Base-by-base conservation (phyloP, 1,140 invertebrate species). In the Psilanteris sp. region DNA sequence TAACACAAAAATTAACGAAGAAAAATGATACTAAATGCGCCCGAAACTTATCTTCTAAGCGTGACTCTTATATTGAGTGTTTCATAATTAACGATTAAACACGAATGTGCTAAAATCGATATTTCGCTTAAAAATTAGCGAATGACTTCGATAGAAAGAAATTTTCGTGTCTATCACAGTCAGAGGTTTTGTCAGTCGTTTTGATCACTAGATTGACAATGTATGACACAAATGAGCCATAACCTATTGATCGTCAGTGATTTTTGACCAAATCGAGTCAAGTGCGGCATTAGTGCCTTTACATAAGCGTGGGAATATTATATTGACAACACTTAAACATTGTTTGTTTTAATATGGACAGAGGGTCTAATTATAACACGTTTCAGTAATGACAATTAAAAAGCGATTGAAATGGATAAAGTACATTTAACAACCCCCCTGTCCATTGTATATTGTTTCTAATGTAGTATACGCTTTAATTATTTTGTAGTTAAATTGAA, bases 231-330 rank as follows among this genome's bases (percentile, higher is more conserved):
- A 59, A 41, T 74, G 46, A 78, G 66, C 80, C 68, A 82, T 75
- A 75, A 72, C 67, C 80, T 85, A 85, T 83, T 75, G 71, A 83
- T 87, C 80, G 84, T 87, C 81, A 85, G 86, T 87, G 83, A 83
- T 81, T 82, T 79, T 82, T 86, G 80, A 82, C 83, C 82, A 80
- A 81, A 79, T 79, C 67, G 66, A 84, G 84, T 82, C 85, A 80
- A 83, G 87, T 89, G 87, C 87, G 86, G 87, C 87, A 87, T 87
- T 84, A 85, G 87, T 89, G 87, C 86, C 86, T 81, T 88, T 83
- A 88, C 87, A 85, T 89, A 88, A 89, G 87, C 87, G 87, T 89
- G 87, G 85, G 79, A 85, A 85, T 88, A 81, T 87, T 88, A 88
- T 89, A 89, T 86, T 82, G 87, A 88, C 85, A 89, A 87, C 87